A percentile compares a stretch with the other conserved stretches of the same genome.
Conservation (phyloP, 2,797 vertebrate species). For the Brotula barbata region DNA sequence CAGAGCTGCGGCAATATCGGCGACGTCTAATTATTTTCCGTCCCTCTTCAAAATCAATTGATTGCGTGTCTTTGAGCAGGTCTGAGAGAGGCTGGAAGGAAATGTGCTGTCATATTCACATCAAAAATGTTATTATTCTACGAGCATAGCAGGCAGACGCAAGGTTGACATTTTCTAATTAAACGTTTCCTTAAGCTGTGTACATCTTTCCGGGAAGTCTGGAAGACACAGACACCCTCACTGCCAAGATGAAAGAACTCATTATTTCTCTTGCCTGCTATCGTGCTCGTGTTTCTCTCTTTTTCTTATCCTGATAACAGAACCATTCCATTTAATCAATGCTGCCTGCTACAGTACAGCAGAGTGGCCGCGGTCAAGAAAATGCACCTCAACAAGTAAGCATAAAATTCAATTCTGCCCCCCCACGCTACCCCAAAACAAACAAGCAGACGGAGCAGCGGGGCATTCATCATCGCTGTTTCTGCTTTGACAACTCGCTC, state of each 20-base stretch:
- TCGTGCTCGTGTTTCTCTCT: conserved; percentile 59
- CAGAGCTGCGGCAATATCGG: conserved; percentile 34
- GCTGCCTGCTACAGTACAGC: conserved; percentile 51
- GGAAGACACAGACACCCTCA: conserved; percentile 64
- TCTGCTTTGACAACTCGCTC: conserved; percentile 71
- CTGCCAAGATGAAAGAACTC: conserved; percentile 76
- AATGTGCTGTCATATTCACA: conserved; percentile 59
- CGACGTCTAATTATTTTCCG: conserved; percentile 69
- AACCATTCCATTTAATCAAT: conserved; percentile 73
- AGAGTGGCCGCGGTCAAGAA: conserved; percentile 54
- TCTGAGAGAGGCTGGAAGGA: conserved; percentile 42
- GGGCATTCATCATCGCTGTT: conserved; percentile 73
- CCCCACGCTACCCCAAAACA: conserved; percentile 58
- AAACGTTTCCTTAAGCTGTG: conserved; percentile 80
- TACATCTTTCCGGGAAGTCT: conserved; percentile 72
- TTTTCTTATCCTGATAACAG: conserved; percentile 73
- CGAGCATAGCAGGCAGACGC: conserved; percentile 61
- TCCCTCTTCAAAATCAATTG: conserved; percentile 69
- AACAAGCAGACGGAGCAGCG: conserved; percentile 63
- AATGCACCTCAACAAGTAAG: conserved; percentile 70
- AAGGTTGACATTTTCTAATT: conserved; percentile 79
- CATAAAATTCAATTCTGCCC: conserved; percentile 66
- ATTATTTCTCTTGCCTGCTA: conserved; percentile 70
- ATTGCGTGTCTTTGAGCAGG: conserved; percentile 53
- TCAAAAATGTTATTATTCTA: conserved; percentile 71